Evolutionary conservation across 2,888 invertebrate species (phyloP), one percentile per base, ranked within the genome.

Genomic region (Scaptomyza flava): DNA sequence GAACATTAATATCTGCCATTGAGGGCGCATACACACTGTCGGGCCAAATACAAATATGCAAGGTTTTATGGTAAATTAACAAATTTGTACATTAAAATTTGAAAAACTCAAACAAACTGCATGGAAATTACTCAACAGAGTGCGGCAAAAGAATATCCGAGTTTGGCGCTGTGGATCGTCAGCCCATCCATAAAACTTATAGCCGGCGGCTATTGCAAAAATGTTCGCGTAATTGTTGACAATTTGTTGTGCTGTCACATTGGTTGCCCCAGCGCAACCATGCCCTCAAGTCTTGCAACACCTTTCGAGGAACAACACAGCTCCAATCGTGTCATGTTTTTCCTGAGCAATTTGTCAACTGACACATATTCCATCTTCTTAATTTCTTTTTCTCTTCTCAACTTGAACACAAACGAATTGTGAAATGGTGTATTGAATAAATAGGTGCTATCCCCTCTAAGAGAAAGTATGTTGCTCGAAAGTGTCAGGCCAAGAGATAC

Each of bases 11-110:
- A 87, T 88, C 89, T 88, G 84, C 87, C 80, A 81, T 77, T 79
- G 84, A 66, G 68, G 68, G 65, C 56, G 71, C 60, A 41, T 12
- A 38, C 38, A 14, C 54, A 67, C 57, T 59, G 60, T 42, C 67
- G 62, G 73, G 77, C 74, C 41, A 17, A 41, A 79, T 80, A 90
- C 88, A 90, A 89, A 91, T 91, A 91, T 89, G 89, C 88, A 89
- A 90, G 89, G 88, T 89, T 90, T 91, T 92, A 91, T 91, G 92
- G 89, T 91, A 91, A 91, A 91, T 91, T 92, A 91, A 90, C 92
- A 89, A 91, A 92, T 91, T 91, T 91, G 91, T 91, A 89, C 90
- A 91, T 91, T 88, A 88, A 89, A 87, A 79, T 77, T 79, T 71
- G 89, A 77, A 72, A 70, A 89, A 84, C 72, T 78, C 72, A 77